Evolutionary conservation across 1,140 invertebrate genomes (phyloP), one percentile per base, ranked within the genome.

Genomic region (Drosophila sp.): DNA sequence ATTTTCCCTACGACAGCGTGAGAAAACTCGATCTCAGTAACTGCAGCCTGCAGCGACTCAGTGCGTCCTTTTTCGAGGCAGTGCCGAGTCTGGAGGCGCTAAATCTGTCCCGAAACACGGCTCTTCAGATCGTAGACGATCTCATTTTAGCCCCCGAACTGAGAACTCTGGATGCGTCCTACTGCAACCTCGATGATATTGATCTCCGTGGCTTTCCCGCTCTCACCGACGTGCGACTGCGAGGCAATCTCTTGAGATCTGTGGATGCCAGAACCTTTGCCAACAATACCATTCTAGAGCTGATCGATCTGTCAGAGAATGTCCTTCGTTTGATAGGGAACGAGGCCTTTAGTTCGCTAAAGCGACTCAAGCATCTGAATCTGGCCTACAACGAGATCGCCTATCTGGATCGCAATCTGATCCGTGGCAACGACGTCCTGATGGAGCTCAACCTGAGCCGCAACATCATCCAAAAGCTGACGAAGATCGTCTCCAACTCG

Each of bases 321-420:
- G 93, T 93, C 38, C 92, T 96, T 7, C 93, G 92, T 4, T 72
- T 90, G 0, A 77, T 96, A 13, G 93, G 93, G 58, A 77, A 90
- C 13, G 92, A 93, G 46, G 93, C 94, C 1, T 96, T 96, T 72
- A 77, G 83, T 21, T 93, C 93, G 0, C 90, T 95, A 9, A 91
- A 89, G n/a, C 89, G 92, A n/a, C 71, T 95, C 1, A 93, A 93
- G 72, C 76, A 92, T 54, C 79, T 95, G 38, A 95, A 95, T 89
- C 87, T 95, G 54, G 95, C 95, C 0, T 94, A 93, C 87, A 96
- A 96, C 79, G 93, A 94, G 71, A 94, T 96, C 54, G 92, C 92
- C 1, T 71, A 80, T 1, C 72, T 96, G 61, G 93, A 93, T 41
- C 91, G 92, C 66, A 93, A 94, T 25, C 92, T 92, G 25, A 92